Percentiles rank a stretch among this genome's conserved stretches.
phyloP scores from a whole-genome alignment of 1,140 invertebrate species.

The Harpegnathos saltator region DNA sequence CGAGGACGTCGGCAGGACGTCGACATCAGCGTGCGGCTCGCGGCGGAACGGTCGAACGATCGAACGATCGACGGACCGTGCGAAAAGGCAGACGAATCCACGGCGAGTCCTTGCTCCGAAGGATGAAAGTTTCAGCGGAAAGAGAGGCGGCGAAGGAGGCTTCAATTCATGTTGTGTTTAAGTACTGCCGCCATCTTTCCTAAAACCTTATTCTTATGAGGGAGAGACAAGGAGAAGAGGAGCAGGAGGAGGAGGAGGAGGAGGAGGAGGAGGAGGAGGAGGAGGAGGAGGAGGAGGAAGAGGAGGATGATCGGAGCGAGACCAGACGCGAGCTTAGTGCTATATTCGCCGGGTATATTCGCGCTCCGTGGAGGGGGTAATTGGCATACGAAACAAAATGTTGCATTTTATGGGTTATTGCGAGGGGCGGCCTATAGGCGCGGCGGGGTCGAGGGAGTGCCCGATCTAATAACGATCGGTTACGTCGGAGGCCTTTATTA shows the following conservation, averaged over 20 bases:
- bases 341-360: conserved; percentile 10
- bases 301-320: conserved; percentile 1
- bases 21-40: too few relatives aligned
- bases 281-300: too few relatives aligned
- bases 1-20: too few relatives aligned
- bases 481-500: conserved; percentile 84
- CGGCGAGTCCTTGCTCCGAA: too few relatives aligned
- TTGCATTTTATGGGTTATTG: conserved; percentile 85
- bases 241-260: not conserved
- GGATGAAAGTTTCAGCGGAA: not conserved
- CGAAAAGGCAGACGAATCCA: too few relatives aligned
- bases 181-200: not conserved
- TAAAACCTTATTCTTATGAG: not conserved
- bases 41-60: too few relatives aligned
- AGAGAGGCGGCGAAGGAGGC: too few relatives aligned
- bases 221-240: not conserved
- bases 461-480: conserved; percentile 85
- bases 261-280: not conserved
- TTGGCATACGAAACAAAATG: conserved; percentile 83
- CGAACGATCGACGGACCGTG: too few relatives aligned
- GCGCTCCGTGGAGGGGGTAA: conserved; percentile 70
- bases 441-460: conserved; percentile 79
- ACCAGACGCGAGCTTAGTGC: conserved; percentile 1
- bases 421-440: conserved; percentile 74
- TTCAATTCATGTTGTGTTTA: too few relatives aligned